phyloP scores from a whole-genome alignment of 1,140 invertebrate species.

The Macrosteles quadrilineatus region DNA sequence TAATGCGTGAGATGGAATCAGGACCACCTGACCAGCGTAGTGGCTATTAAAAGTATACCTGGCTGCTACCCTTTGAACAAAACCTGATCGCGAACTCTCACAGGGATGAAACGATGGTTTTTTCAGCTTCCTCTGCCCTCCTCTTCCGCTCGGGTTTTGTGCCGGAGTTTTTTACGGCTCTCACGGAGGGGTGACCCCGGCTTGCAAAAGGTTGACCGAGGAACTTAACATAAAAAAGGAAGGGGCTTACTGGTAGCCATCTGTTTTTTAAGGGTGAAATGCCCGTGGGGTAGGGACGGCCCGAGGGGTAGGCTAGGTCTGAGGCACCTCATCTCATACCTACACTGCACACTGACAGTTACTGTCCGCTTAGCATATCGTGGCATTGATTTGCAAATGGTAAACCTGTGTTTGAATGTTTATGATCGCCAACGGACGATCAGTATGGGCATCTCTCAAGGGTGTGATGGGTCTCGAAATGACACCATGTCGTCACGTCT shows the following conservation, averaged over 20 bases:
- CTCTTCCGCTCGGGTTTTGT: constrained; percentile 34
- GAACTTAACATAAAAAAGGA: constrained; percentile 34
- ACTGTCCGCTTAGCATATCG: constrained; percentile 6
- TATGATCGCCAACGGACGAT: not conserved
- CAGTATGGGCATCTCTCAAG: too few species aligned
- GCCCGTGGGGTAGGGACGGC: constrained; percentile 9
- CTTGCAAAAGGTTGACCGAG: constrained; percentile 33
- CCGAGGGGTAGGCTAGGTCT: not conserved
- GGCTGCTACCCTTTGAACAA: constrained; percentile 31
- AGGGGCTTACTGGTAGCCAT: constrained; percentile 35
- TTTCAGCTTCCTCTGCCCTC: constrained; percentile 13
- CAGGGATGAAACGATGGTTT: constrained; percentile 13
- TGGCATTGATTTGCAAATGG: constrained; percentile 9
- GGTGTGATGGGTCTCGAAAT: too few species aligned
- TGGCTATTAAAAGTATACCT: constrained; percentile 33
- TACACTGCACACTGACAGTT: not conserved
- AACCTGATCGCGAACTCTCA: constrained; percentile 22
- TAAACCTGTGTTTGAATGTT: not conserved
- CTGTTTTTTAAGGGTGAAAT: constrained; percentile 36
- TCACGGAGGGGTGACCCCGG: constrained; percentile 25
- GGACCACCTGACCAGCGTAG: constrained; percentile 23
- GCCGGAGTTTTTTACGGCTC: constrained; percentile 1
- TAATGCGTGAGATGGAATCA: constrained; percentile 27
- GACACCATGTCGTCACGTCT: too few species aligned
- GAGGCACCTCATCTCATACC: not conserved